Evolutionary conservation across 92 coral and sea anemone genomes (phyloP).

Genomic region (Zoanthus gigantus): DNA sequence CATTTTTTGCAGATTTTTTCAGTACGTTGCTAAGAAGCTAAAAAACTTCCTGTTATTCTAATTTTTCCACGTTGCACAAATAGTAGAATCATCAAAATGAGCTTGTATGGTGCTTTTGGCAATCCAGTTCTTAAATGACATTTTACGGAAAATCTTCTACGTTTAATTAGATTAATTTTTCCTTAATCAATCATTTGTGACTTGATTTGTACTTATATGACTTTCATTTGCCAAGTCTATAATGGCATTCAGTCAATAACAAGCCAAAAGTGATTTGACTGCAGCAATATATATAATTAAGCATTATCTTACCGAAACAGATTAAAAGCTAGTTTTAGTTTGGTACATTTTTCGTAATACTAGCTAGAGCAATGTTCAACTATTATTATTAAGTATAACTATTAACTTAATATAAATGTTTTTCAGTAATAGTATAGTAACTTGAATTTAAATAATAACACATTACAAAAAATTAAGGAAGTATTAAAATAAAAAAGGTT

Average conservation of each 20-base stretch:
- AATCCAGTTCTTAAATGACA: neutral
- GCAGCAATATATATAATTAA: neutral
- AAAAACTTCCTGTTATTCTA: neutral
- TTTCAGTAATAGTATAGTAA: no score
- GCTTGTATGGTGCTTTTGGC: neutral
- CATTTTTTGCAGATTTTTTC: conserved; percentile 7
- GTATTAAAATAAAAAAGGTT: no score
- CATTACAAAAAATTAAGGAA: no score
- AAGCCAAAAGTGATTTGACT: neutral
- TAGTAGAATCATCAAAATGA: neutral
- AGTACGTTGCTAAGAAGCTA: conserved; percentile 40
- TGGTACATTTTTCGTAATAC: no score
- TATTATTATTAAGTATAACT: no score
- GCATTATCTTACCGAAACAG: neutral
- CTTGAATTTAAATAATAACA: no score
- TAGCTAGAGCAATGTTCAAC: no score
- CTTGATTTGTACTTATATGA: neutral
- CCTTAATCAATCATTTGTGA: neutral
- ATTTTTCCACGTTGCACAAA: conserved; percentile 33
- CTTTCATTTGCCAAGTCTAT: neutral
- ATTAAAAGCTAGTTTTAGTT: neutral
- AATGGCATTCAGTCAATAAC: conserved; percentile 37
- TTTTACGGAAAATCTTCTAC: neutral
- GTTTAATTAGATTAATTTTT: neutral
- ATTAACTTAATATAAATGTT: no score